Percentiles rank a stretch among this genome's conserved stretches.
These are phyloP conservation scores for Troides oblongomaculatus DNA, from an alignment of 2,888 invertebrate species.

Conservation along the genomic window DNA sequence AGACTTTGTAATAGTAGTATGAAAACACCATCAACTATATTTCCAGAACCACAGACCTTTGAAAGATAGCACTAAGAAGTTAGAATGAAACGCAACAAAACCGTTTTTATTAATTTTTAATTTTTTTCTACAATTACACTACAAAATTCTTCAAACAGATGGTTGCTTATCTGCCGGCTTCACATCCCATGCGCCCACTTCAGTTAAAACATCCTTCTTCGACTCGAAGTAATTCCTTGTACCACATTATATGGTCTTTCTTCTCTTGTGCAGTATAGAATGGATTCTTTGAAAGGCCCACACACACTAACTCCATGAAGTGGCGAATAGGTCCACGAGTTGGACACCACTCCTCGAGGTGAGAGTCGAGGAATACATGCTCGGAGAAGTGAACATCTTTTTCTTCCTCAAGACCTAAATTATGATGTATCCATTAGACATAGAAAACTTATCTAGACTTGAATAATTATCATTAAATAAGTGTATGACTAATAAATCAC, in stretches of 20 bases:
- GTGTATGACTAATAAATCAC: not conserved
- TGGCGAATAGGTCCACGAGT: slow-evolving; percentile 93
- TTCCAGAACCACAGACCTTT: too few relatives aligned
- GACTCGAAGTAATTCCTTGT: slow-evolving; percentile 92
- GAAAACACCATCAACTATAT: too few relatives aligned
- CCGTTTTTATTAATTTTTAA: not conserved
- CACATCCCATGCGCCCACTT: slow-evolving; percentile 81
- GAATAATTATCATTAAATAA: not conserved
- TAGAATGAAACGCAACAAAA: too few relatives aligned
- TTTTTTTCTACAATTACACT: slow-evolving; percentile 11
- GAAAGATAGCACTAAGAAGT: too few relatives aligned
- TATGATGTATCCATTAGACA: not conserved
- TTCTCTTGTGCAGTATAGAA: slow-evolving; percentile 94
- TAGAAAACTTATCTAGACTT: too few relatives aligned
- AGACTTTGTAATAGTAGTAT: too few relatives aligned
- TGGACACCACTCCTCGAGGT: slow-evolving; percentile 94
- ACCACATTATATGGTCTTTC: slow-evolving; percentile 94
- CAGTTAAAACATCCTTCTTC: slow-evolving; percentile 85
- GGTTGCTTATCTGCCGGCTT: slow-evolving; percentile 42
- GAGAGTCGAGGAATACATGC: slow-evolving; percentile 94
- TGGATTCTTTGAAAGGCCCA: slow-evolving; percentile 96
- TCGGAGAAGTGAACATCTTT: slow-evolving; percentile 91
- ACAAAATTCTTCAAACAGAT: slow-evolving; percentile 30
- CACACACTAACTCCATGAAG: slow-evolving; percentile 98
- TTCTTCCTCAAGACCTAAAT: slow-evolving; percentile 82